These are phyloP conservation scores for Apodemia mormo DNA, from an alignment of 2,888 invertebrate genomes.

Conservation along the genomic window DNA sequence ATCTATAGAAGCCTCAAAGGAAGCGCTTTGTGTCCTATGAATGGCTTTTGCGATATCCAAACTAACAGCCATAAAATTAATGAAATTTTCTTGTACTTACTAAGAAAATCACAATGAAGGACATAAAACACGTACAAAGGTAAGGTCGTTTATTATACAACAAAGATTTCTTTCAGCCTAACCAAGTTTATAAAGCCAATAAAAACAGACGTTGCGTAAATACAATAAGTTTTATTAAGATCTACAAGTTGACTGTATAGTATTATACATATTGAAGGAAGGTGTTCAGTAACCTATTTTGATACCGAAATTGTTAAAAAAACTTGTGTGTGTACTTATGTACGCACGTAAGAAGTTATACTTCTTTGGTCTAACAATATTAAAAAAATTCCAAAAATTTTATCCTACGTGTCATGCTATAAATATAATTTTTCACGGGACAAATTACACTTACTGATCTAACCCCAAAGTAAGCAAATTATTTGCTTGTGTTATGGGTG, in stretches of 20 bases:
- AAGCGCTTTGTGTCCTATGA: neutral
- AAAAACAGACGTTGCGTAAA: neutral
- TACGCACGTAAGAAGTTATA: too few relatives aligned
- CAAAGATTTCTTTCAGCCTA: neutral
- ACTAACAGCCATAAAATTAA: slow-evolving; percentile 10
- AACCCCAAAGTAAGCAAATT: too few relatives aligned
- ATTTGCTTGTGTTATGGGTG: too few relatives aligned
- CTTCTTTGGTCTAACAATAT: too few relatives aligned
- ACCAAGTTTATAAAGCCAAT: neutral
- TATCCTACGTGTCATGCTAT: too few relatives aligned
- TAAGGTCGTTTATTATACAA: neutral
- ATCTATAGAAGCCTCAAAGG: neutral
- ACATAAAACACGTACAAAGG: neutral
- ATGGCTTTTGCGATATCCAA: neutral
- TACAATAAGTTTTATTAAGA: neutral
- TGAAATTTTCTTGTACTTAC: neutral
- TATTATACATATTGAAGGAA: too few relatives aligned
- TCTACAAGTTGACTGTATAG: neutral
- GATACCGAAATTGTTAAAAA: too few relatives aligned
- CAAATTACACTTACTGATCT: too few relatives aligned
- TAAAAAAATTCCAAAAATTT: too few relatives aligned
- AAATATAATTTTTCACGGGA: too few relatives aligned
- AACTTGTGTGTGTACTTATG: too few relatives aligned
- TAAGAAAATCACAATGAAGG: neutral
- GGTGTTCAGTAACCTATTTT: too few relatives aligned